These are phyloP conservation scores for Aurelia coerulea DNA, from an alignment of 30 jellyfish, hydroid and myxozoan species.

Conservation along the genomic window DNA sequence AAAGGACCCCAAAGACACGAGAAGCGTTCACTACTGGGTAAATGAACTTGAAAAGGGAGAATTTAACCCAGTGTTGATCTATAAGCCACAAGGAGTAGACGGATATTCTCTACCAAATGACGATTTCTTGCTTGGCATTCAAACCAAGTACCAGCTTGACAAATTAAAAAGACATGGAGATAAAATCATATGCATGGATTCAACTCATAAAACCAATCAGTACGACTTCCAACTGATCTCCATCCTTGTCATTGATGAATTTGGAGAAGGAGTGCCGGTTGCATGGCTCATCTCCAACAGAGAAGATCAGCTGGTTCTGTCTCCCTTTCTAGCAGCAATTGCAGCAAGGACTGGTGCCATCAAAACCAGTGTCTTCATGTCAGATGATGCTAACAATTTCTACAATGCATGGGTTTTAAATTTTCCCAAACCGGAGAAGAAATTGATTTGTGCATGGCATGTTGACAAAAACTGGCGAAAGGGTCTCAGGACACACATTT, in stretches of 20 bases:
- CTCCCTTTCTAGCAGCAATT: constrained; percentile 46
- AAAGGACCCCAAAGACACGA: constrained; percentile 24
- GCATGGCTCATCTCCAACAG: constrained; percentile 38
- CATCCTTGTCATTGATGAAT: constrained; percentile 23
- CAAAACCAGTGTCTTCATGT: constrained; percentile 39
- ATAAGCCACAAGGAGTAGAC: constrained; percentile 35
- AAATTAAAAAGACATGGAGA: background rate
- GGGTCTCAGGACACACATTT: constrained; percentile 24
- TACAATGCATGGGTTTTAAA: constrained; percentile 36
- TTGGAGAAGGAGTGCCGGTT: too few relatives aligned
- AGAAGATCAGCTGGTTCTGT: constrained; percentile 51
- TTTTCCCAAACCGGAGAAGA: constrained; percentile 17
- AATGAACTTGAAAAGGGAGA: constrained; percentile 44
- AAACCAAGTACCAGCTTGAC: constrained; percentile 24
- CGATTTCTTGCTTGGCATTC: constrained; percentile 34
- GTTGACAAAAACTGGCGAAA: constrained; percentile 48
- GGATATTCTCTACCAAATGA: constrained; percentile 12
- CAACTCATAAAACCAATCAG: constrained; percentile 47
- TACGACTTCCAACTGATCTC: constrained; percentile 48
- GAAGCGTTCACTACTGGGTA: constrained; percentile 53
- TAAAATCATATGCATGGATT: constrained; percentile 27
- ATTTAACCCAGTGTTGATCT: constrained; percentile 30
- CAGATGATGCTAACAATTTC: constrained; percentile 36
- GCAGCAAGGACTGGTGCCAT: constrained; percentile 41
- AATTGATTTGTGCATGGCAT: constrained; percentile 35